Percentiles rank a stretch among this genome's conserved stretches.
These are phyloP conservation scores for Forpus xanthops DNA, from an alignment of 2,797 vertebrate species.

Conservation along the genomic window DNA sequence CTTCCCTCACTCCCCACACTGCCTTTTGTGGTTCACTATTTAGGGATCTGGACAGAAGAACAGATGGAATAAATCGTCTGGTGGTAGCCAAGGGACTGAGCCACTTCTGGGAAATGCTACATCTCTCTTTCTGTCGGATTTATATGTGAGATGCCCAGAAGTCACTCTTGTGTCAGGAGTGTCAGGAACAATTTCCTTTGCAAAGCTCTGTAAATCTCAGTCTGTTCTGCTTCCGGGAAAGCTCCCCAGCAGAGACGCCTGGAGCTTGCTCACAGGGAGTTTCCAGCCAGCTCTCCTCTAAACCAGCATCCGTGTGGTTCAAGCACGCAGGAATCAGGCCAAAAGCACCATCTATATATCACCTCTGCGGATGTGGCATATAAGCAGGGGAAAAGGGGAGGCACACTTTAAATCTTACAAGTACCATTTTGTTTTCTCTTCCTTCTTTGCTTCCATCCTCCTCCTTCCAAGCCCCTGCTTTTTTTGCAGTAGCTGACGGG, in stretches of 20 bases:
- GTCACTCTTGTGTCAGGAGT: background rate
- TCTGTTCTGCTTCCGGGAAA: background rate
- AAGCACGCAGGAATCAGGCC: background rate
- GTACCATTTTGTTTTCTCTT: conserved; percentile 35
- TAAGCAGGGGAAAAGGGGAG: background rate
- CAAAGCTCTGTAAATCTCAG: conserved; percentile 23
- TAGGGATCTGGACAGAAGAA: background rate
- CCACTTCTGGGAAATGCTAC: conserved; percentile 30
- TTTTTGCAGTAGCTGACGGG: conserved; percentile 63
- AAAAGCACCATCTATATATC: conserved; percentile 36
- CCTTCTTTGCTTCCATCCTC: background rate
- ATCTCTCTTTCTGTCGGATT: background rate
- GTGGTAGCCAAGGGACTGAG: conserved; percentile 17
- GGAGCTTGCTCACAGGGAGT: background rate
- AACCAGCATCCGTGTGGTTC: background rate
- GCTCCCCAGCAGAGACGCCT: background rate
- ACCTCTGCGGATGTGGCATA: conserved; percentile 39
- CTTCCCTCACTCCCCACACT: background rate
- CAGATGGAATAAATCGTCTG: conserved; percentile 51
- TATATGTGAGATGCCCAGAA: background rate
- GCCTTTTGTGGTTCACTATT: conserved; percentile 5
- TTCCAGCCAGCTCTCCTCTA: conserved; percentile 6
- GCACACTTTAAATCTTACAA: conserved; percentile 35
- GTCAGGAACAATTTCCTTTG: background rate
- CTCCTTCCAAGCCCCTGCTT: background rate